Evolutionary conservation across 2,888 invertebrate genomes (phyloP), one percentile per base, ranked within the genome.

Genomic region (Rotaria sp.): DNA sequence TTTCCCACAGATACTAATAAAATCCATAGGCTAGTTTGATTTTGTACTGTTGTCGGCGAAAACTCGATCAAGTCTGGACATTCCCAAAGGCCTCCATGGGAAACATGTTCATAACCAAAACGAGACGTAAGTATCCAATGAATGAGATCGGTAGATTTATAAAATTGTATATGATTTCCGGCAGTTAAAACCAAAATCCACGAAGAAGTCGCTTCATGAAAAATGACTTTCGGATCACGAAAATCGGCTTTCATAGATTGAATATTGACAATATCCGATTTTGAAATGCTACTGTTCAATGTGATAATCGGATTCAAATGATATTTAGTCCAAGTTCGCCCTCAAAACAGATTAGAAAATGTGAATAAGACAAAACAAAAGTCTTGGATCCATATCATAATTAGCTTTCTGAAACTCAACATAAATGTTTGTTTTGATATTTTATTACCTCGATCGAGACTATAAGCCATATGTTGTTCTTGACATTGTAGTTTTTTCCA

Each of bases 241-340:
- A 74, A 74, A 18, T 13, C 45, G 7, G 2, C 2, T 3, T 24
- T 4, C 3, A 3, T 24, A 3, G 38, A 5, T 24, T 38, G 11
- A 74, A 5, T 7, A 74, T 10, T 74, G 4, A 18, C n/a, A 21
- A 2, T 38, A 24, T 74, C 18, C 2, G 15, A n/a, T 48, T 1
- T 15, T 45, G 45, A 45, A 18, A 30, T 21, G 26, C 5, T 38
- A 38, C n/a, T 35, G 38, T 74, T 21, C 15, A 74, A 24, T 21
- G 74, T 45, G 18, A 85, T 30, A 45, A 85, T 50, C n/a, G 85
- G 85, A 74, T 85, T 85, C 7, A 10, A 21, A 24, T 26, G 2
- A 75, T 74, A 74, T 48, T 85, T 45, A 18, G 67, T 67, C 85
- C 85, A 85, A 18, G 75, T 85, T 26, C 41, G 67, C n/a, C 85